phyloP scores from a whole-genome alignment of 2,888 invertebrate species.

The Agrilus biguttatus region DNA sequence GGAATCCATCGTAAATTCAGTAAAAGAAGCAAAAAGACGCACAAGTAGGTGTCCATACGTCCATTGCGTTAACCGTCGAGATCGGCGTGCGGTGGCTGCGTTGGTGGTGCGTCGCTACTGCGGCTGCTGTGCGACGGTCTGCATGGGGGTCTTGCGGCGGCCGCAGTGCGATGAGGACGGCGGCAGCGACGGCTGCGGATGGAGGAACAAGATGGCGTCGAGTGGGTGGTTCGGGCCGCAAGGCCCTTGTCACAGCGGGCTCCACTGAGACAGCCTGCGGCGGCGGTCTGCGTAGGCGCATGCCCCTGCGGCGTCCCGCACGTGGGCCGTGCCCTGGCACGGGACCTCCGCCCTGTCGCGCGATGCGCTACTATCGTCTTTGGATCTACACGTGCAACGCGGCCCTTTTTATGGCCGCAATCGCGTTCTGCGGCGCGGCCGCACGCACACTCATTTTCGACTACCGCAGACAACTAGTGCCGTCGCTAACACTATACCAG shows the following conservation, averaged over 20 bases:
- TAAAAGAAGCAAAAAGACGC: no score
- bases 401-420: constrained; percentile 68
- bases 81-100: no score
- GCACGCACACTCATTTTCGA: constrained; percentile 54
- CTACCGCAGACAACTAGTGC: constrained; percentile 56
- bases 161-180: no score
- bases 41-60: no score
- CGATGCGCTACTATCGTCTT: constrained; percentile 72
- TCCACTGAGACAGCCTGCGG: constrained; percentile 25
- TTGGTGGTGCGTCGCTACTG: no score
- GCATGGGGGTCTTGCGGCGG: no score
- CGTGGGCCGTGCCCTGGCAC: constrained; percentile 43
- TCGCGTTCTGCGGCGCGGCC: constrained; percentile 66
- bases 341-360: constrained; percentile 28
- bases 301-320: constrained; percentile 35
- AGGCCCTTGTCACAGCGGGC: constrained; percentile 25
- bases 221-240: no score
- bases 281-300: constrained; percentile 32
- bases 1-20: no score
- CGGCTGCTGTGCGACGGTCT: no score
- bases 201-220: no score
- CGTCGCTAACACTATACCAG: constrained; percentile 61
- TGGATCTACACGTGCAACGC: constrained; percentile 90
- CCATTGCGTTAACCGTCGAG: no score
- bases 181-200: no score